phyloP scores from a whole-genome alignment of 2,888 invertebrate genomes.

The Chaitophorus viminalis region DNA sequence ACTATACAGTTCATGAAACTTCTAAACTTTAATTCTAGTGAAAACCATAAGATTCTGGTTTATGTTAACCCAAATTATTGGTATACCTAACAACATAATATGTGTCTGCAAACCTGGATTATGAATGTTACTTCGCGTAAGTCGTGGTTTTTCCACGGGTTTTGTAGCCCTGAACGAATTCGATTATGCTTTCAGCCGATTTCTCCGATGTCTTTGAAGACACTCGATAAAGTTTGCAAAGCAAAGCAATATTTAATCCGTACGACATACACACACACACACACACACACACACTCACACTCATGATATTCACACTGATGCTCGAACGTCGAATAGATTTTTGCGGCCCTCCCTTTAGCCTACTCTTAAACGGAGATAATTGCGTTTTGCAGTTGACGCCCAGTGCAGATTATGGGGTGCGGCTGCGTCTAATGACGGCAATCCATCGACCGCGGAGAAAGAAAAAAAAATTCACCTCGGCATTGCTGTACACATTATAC shows the following conservation, averaged over 20 bases:
- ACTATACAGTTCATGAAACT: not conserved
- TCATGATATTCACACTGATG: not conserved
- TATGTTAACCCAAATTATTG: not conserved
- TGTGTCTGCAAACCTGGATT: not conserved
- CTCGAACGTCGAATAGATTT: not conserved
- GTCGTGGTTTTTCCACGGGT: not conserved
- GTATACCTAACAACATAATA: not conserved
- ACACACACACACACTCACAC: not conserved
- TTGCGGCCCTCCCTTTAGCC: not conserved
- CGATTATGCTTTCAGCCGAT: not conserved
- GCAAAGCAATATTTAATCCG: not conserved
- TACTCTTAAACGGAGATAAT: slow-evolving; percentile 35
- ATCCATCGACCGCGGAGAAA: not conserved
- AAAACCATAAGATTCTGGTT: not conserved
- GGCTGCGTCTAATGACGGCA: slow-evolving; percentile 34
- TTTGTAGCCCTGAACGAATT: not conserved
- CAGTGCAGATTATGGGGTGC: not conserved
- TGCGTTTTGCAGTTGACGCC: slow-evolving; percentile 46
- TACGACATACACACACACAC: not conserved
- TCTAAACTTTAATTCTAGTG: not conserved
- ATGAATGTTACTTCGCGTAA: not conserved
- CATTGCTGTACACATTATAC: no score
- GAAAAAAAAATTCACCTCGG: not conserved
- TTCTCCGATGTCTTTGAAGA: not conserved
- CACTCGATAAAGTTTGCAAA: not conserved